A percentile compares a stretch with the other conserved stretches of the same genome.
These are phyloP conservation scores for Felis chaus DNA, from an alignment of 2,113 vertebrate genomes.

Conservation along the genomic window DNA sequence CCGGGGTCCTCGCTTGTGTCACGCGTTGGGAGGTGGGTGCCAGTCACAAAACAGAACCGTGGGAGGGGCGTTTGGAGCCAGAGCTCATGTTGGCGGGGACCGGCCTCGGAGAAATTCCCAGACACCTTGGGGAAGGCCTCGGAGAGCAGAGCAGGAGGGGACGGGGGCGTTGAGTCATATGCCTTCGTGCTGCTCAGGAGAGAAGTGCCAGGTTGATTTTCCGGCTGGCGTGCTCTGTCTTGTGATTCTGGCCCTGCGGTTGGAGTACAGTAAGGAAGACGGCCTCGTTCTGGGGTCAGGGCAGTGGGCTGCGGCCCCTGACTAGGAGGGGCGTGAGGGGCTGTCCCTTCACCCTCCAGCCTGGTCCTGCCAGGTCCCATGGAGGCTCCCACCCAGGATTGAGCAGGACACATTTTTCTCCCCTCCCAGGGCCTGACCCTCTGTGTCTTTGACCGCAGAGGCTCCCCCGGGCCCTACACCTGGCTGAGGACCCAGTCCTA, in stretches of 20 bases:
- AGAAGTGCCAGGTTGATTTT: not conserved
- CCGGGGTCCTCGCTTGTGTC: too few relatives aligned
- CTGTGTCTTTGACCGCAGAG: not conserved
- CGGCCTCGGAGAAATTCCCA: not conserved
- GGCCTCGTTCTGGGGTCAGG: not conserved
- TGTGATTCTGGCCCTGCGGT: not conserved
- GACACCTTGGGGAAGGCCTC: not conserved
- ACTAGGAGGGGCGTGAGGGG: rapidly evolving
- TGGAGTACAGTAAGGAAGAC: not conserved
- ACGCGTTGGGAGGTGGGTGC: not conserved
- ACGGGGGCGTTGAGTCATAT: not conserved
- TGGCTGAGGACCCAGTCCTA: not conserved
- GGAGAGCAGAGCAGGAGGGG: not conserved
- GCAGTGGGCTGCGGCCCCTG: not conserved
- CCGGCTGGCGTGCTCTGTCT: not conserved
- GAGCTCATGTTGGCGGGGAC: not conserved
- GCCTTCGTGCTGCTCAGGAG: not conserved
- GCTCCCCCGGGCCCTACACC: too few relatives aligned
- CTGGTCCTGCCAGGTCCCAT: not conserved
- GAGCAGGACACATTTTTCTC: rapidly evolving
- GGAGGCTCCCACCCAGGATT: rapidly evolving
- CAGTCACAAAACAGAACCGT: not conserved
- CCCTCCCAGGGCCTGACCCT: not conserved
- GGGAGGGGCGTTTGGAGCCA: not conserved
- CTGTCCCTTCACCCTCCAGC: not conserved